Conservation (phyloP, 2,113 vertebrate species). For the Brachyistius frenatus region DNA sequence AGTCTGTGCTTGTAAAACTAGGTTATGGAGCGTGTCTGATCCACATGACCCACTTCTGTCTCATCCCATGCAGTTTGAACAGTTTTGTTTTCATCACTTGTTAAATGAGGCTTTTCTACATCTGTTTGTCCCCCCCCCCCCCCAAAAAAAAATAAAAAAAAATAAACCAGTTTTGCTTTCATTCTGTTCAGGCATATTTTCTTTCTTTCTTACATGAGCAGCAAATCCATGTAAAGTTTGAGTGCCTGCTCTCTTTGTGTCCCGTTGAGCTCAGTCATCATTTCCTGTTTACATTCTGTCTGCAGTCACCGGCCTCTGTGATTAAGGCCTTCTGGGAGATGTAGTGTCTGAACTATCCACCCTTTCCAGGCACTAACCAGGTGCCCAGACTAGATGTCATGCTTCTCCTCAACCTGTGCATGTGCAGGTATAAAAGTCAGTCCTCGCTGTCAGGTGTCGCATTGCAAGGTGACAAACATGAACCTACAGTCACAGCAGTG, state of each 20-base stretch:
- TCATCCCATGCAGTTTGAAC: constrained; percentile 14
- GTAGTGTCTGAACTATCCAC: not conserved
- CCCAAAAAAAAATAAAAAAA: too few species aligned
- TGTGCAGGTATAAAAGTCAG: not conserved
- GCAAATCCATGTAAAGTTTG: not conserved
- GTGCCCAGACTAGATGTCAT: not conserved
- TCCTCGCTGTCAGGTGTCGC: not conserved
- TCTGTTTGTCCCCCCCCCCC: constrained; percentile 3
- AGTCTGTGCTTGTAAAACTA: not conserved
- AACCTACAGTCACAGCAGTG: not conserved
- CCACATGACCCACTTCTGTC: constrained; percentile 52
- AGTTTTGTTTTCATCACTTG: constrained; percentile 23
- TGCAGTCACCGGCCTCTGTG: constrained; percentile 3
- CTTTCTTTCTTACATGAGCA: not conserved
- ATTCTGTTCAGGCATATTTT: not conserved
- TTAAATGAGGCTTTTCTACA: constrained; percentile 32
- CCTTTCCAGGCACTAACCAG: not conserved
- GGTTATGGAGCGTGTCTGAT: constrained; percentile 17
- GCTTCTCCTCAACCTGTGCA: not conserved
- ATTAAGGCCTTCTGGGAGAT: constrained; percentile 2
- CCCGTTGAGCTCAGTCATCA: constrained; percentile 15
- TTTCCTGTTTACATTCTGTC: constrained; percentile 71
- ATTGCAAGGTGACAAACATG: not conserved
- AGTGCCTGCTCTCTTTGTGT: constrained; percentile 10
- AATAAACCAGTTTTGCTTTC: not conserved